Base-by-base conservation (phyloP, 2,888 invertebrate species). In the Drosophila neoperkinsi region DNA sequence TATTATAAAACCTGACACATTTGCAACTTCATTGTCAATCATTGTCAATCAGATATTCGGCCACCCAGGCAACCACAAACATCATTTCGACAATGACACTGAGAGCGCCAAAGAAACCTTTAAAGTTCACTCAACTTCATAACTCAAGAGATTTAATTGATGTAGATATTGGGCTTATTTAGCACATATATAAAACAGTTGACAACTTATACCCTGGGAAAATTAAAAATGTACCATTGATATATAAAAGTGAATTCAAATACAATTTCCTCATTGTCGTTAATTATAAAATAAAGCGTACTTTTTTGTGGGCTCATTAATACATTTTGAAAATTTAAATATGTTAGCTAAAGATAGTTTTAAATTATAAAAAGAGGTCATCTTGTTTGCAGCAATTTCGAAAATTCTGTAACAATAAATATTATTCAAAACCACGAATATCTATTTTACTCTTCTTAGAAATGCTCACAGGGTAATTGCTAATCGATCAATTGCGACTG, bases 11-110 rank as follows among this genome's bases (percentile, higher is more conserved):
- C 28, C 62, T 76, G 87, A 81, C 84, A 81, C 69, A 76, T 77
- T 67, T 59, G 57, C 68, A 86, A 71, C 75, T 78, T 83, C 71
- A 81, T 83, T 88, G 88, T 81, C 84, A 84, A 88, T 84, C 86
- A 81, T 83, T 84, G 84, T 88, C 84, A 84, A 83, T 83, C 83
- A 73, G 58, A 36, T 66, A 56, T 55, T 51, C 51, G 88, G 72
- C 84, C 84, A 84, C 84, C 84, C 84, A 79, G 52, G 69, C 76
- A 79, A 60, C 51, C n/a, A 58, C 25, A 69, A 61, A 52, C 67
- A 60, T 66, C 55, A 68, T 46, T 82, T 71, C 65, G 82, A 84
- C 87, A 81, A 66, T 82, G 82, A 86, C 80, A 78, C 76, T 78
- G 80, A 77, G 77, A 69, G 79, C 59, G 60, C 50, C 31, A 72